Evolutionary conservation across 2,797 vertebrate species (phyloP).

Genomic region (Chelidonichthys spinosus): DNA sequence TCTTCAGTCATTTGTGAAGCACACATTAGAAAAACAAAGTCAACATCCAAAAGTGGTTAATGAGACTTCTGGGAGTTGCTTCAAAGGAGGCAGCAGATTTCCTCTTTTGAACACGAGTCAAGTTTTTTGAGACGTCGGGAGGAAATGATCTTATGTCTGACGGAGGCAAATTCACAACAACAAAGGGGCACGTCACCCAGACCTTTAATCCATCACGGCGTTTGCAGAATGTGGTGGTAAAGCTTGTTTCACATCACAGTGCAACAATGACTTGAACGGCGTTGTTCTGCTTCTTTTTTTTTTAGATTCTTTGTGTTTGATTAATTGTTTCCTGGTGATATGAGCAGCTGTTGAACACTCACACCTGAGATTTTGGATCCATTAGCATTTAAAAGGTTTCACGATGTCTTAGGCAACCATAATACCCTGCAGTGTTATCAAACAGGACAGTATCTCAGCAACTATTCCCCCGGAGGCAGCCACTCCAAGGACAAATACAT

Average conservation of each 20-base stretch:
- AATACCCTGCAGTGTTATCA: background rate
- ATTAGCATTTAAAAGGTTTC: background rate
- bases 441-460: background rate
- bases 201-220: constrained; percentile 11
- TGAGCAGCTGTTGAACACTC: background rate
- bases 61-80: background rate
- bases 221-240: constrained; percentile 8
- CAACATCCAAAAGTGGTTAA: background rate
- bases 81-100: constrained; percentile 26
- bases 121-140: constrained; percentile 44
- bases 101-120: constrained; percentile 45
- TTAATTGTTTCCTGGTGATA: background rate
- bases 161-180: constrained; percentile 37
- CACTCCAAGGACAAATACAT: background rate
- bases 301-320: background rate
- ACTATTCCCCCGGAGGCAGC: background rate
- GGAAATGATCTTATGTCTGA: constrained; percentile 75
- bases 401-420: background rate
- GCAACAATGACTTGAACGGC: background rate
- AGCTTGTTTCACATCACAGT: background rate
- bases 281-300: background rate
- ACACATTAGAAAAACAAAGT: background rate
- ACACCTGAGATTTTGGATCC: background rate
- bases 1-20: constrained; percentile 1
- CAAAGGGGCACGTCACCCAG: constrained; percentile 62